phyloP scores from a whole-genome alignment of 2,113 vertebrate species.

The Rhineura floridana region DNA sequence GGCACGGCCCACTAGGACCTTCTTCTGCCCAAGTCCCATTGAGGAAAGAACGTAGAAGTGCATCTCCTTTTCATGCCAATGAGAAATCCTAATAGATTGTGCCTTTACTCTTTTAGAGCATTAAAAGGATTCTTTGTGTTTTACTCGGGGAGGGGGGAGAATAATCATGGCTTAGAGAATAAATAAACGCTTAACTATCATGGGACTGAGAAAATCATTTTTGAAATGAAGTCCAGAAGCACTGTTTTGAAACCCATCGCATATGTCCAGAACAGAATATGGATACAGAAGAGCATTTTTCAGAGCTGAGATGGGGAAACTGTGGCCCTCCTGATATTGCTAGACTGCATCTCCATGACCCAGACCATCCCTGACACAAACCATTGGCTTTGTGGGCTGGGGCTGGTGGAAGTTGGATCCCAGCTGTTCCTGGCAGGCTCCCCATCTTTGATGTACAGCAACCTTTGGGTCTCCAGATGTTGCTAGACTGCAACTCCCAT shows the following conservation, averaged over 20 bases:
- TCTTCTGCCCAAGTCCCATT: background rate
- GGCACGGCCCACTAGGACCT: too few relatives aligned
- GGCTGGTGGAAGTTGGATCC: too few relatives aligned
- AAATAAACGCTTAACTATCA: slow-evolving; percentile 11
- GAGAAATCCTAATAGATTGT: too few relatives aligned
- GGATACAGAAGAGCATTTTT: rapidly evolving
- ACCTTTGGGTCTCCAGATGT: too few relatives aligned
- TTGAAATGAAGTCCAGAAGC: background rate
- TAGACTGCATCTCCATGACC: too few relatives aligned
- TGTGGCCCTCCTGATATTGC: too few relatives aligned
- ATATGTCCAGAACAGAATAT: background rate
- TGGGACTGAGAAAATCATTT: slow-evolving; percentile 21
- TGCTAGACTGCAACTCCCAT: too few relatives aligned
- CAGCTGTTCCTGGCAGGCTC: too few relatives aligned
- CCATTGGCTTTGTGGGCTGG: background rate
- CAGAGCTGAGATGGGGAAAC: background rate
- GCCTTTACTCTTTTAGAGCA: background rate
- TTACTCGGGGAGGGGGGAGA: too few relatives aligned
- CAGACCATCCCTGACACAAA: too few relatives aligned
- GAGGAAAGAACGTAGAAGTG: background rate
- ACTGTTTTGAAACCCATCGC: background rate
- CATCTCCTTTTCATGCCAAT: background rate
- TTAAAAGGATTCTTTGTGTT: background rate
- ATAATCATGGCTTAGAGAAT: slow-evolving; percentile 44
- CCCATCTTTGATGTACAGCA: too few relatives aligned